These are phyloP conservation scores for Vannuccia rotundouncinata DNA, from an alignment of 2,888 invertebrate species.

Conservation along the genomic window DNA sequence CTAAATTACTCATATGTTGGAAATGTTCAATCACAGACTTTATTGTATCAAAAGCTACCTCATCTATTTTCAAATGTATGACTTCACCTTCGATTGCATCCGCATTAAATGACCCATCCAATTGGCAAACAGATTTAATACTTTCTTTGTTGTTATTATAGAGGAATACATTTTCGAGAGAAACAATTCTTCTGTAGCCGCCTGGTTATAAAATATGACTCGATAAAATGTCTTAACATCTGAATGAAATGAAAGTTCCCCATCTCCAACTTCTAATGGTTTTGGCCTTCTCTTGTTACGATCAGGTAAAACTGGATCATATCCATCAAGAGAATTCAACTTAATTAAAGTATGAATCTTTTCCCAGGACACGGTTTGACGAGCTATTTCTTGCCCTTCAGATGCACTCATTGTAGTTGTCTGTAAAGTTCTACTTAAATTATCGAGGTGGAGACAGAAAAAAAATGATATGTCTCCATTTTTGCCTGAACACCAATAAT, in stretches of 20 bases:
- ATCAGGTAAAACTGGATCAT: not conserved
- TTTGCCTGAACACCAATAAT: slow-evolving; percentile 24
- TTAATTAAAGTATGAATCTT: not conserved
- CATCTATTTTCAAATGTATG: not conserved
- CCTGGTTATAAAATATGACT: no score
- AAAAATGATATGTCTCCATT: not conserved
- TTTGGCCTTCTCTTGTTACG: not conserved
- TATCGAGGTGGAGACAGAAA: slow-evolving; percentile 6
- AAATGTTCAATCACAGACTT: not conserved
- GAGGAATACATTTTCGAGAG: not conserved
- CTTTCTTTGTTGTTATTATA: not conserved
- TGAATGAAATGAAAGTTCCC: not conserved
- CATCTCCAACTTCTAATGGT: not conserved
- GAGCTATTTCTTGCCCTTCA: slow-evolving; percentile 1
- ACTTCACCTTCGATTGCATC: not conserved
- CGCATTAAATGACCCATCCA: not conserved
- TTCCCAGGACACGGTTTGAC: not conserved
- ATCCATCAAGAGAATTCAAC: not conserved
- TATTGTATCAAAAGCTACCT: not conserved
- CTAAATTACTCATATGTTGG: not conserved
- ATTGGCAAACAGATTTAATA: not conserved
- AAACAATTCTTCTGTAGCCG: no score
- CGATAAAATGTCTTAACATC: no score
- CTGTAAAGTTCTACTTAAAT: not conserved
- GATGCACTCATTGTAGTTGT: not conserved